These are phyloP conservation scores for Ophonus ardosiacus DNA, from an alignment of 2,888 invertebrate genomes.

Conservation along the genomic window DNA sequence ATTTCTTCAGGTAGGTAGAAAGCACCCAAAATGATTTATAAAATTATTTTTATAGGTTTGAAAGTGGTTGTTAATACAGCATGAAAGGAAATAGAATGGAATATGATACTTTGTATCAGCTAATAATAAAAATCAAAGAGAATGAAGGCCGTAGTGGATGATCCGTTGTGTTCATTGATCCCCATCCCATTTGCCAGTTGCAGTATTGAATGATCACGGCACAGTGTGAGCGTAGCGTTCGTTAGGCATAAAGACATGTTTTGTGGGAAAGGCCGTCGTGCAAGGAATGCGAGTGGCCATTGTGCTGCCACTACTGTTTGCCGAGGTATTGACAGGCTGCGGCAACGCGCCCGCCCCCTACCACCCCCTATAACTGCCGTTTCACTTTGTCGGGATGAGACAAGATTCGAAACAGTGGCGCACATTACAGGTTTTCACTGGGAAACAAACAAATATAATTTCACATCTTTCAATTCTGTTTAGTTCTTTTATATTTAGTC, in stretches of 20 bases:
- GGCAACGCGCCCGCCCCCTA: conserved; percentile 43
- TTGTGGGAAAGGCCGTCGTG: conserved; percentile 49
- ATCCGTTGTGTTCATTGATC: conserved; percentile 9
- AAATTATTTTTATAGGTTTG: too few species aligned
- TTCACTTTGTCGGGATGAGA: conserved; percentile 23
- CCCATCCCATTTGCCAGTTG: conserved; percentile 28
- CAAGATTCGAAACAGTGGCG: conserved; percentile 5
- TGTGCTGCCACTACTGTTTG: conserved; percentile 60
- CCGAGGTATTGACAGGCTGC: conserved; percentile 61
- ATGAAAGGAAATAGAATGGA: conserved; percentile 16
- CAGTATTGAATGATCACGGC: conserved; percentile 49
- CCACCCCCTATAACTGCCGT: conserved; percentile 33
- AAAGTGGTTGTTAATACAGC: background rate
- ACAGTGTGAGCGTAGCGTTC: conserved; percentile 6
- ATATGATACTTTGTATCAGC: conserved; percentile 8
- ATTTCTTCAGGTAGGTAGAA: too few species aligned
- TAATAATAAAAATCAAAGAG: conserved; percentile 31
- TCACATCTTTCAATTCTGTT: too few species aligned
- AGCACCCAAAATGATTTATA: too few species aligned
- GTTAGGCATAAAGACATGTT: conserved; percentile 53
- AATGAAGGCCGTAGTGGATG: conserved; percentile 3
- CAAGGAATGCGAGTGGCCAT: conserved; percentile 55
- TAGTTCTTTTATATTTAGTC: too few species aligned
- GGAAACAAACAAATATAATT: background rate
- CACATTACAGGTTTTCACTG: background rate